These are phyloP conservation scores for Epizoanthus illoricatus DNA, from an alignment of 92 coral and sea anemone genomes.

Conservation along the genomic window DNA sequence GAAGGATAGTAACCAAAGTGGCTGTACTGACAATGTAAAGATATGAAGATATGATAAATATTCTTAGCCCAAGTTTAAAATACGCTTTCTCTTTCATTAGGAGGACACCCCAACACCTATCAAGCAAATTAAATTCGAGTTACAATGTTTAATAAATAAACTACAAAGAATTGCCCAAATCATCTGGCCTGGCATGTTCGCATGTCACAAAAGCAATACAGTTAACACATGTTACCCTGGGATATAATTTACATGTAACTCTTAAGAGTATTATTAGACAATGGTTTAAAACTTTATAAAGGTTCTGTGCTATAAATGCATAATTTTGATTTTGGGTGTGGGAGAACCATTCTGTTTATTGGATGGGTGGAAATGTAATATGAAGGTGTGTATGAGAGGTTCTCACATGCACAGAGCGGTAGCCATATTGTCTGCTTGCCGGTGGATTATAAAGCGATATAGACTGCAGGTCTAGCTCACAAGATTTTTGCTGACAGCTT, in stretches of 20 bases:
- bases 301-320: background rate
- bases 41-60: background rate
- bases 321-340: too few species aligned
- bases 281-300: background rate
- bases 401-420: background rate
- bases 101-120: background rate
- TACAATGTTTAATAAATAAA: background rate
- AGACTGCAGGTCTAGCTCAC: constrained; percentile 29
- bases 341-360: too few species aligned
- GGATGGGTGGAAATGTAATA: background rate
- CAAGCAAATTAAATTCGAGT: background rate
- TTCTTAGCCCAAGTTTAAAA: background rate
- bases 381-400: background rate
- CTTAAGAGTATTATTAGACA: background rate
- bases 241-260: background rate
- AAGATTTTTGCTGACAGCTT: background rate
- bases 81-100: background rate
- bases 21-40: background rate
- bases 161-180: background rate
- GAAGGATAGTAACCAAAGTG: background rate
- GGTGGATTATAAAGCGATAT: constrained; percentile 2
- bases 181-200: background rate
- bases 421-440: constrained; percentile 10
- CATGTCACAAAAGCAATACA: background rate
- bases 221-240: background rate